phyloP scores from a whole-genome alignment of 2,113 vertebrate species.

The Takifugu flavidus region DNA sequence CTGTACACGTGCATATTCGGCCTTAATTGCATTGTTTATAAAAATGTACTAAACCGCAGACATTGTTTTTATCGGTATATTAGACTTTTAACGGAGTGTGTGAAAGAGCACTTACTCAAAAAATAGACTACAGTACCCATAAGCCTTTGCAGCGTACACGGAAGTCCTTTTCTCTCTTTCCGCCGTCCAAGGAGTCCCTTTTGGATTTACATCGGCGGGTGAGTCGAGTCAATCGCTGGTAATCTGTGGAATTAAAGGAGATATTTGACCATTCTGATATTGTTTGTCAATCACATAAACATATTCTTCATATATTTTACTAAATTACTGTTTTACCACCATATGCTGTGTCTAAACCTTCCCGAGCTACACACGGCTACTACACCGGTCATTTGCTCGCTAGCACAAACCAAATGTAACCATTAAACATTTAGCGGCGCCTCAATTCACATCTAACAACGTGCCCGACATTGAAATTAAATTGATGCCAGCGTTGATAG shows the following conservation, averaged over 20 bases:
- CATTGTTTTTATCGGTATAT: too few species aligned
- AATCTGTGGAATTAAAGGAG: constrained; percentile 26
- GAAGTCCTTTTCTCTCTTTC: constrained; percentile 72
- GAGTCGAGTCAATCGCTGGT: constrained; percentile 52
- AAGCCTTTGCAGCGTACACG: constrained; percentile 33
- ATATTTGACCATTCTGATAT: background rate
- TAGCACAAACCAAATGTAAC: constrained; percentile 1
- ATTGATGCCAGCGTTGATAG: too few species aligned
- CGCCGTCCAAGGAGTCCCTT: constrained; percentile 48
- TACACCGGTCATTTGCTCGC: background rate
- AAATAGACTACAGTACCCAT: constrained; percentile 32
- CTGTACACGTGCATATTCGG: too few species aligned
- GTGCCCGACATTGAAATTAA: too few species aligned
- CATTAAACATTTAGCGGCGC: too few species aligned
- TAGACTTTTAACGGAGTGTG: background rate
- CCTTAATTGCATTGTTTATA: too few species aligned
- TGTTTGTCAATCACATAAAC: background rate
- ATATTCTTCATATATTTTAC: fast-evolving
- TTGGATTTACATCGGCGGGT: constrained; percentile 65
- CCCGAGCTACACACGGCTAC: background rate
- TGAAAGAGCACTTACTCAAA: background rate
- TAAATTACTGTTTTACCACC: background rate
- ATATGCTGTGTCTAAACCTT: too few species aligned
- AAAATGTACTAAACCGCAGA: background rate
- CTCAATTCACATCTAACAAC: too few species aligned